Percentiles rank a stretch among this genome's conserved stretches.
These are phyloP conservation scores for Liolophura sinensis DNA, from an alignment of 1,140 invertebrate genomes.

Conservation along the genomic window DNA sequence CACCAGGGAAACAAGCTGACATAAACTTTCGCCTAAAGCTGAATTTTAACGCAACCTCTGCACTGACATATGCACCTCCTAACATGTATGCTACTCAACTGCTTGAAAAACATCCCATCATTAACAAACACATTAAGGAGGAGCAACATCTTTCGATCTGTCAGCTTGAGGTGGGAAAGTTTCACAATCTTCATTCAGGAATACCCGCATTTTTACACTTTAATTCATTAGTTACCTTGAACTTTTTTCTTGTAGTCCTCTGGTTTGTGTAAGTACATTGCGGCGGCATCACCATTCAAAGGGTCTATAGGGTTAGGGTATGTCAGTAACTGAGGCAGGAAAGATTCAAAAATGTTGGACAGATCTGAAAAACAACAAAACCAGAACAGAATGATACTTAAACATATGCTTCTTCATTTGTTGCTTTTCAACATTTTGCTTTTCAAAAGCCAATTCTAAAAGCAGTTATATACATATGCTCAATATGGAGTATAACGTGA, in stretches of 20 bases:
- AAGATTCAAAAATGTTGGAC: slow-evolving; percentile 99
- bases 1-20: too few species aligned
- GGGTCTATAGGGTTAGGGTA: slow-evolving; percentile 99
- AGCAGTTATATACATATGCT: neutral
- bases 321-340: slow-evolving; percentile 97
- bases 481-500: neutral
- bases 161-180: too few species aligned
- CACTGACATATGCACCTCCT: too few species aligned
- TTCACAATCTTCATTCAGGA: too few species aligned
- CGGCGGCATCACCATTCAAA: slow-evolving; percentile 97
- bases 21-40: too few species aligned
- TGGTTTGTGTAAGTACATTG: slow-evolving; percentile 98
- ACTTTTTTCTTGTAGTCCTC: slow-evolving; percentile 99
- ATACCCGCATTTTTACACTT: too few species aligned
- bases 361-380: slow-evolving; percentile 72
- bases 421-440: neutral
- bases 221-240: slow-evolving; percentile 57
- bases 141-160: too few species aligned
- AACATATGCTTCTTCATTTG: too few species aligned
- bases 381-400: slow-evolving; percentile 3
- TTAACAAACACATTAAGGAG: too few species aligned
- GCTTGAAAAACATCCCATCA: too few species aligned
- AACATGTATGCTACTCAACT: too few species aligned
- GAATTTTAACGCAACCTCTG: too few species aligned
- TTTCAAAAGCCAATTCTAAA: neutral